Evolutionary conservation across 2,888 invertebrate genomes (phyloP).

Genomic region (Sepiola atlantica): DNA sequence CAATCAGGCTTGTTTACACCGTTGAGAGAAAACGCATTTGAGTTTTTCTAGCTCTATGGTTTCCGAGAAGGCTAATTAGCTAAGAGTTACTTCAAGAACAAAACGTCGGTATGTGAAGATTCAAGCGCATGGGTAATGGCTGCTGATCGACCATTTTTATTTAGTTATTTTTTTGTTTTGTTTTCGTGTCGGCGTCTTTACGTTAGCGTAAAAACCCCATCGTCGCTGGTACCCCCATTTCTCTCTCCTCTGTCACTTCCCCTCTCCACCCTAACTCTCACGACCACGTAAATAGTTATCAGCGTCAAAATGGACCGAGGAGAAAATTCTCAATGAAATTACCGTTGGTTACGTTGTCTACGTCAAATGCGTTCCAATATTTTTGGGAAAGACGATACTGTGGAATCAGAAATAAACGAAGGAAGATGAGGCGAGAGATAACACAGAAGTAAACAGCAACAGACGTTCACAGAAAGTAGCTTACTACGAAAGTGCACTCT

Average conservation of each 20-base stretch:
- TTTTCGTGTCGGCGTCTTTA: background rate
- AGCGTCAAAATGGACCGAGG: background rate
- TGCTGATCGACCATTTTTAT: background rate
- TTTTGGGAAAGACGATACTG: conserved; percentile 4
- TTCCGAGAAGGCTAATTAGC: background rate
- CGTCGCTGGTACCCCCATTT: background rate
- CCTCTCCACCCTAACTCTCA: background rate
- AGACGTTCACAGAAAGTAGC: no score
- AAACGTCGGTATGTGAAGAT: background rate
- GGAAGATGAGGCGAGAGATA: no score
- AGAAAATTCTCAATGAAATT: conserved; percentile 1
- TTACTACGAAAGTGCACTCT: no score
- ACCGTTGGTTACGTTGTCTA: background rate
- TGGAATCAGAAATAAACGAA: no score
- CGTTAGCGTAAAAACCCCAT: background rate
- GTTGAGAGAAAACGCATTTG: no score
- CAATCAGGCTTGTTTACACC: no score
- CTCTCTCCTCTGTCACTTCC: no score
- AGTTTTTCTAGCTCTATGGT: no score
- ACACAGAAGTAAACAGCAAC: no score
- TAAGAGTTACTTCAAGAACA: background rate
- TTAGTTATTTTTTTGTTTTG: no score
- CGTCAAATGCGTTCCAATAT: background rate
- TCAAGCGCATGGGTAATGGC: background rate
- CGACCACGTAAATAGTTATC: background rate